Conservation (phyloP, 2,113 vertebrate species). For the Sander vitreus region DNA sequence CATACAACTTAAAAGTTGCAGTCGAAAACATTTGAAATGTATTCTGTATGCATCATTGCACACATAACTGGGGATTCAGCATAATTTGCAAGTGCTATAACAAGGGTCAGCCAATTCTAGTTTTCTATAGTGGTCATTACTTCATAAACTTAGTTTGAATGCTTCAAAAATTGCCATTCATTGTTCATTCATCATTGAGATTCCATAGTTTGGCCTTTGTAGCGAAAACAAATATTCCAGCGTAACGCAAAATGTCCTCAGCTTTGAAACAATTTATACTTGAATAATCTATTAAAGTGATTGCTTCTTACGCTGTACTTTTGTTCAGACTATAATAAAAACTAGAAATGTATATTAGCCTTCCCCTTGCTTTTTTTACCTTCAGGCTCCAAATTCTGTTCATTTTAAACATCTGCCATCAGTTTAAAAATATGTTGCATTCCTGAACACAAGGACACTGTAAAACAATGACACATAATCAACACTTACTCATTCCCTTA, state of each 20-base stretch:
- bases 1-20: conserved; percentile 43
- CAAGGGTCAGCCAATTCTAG: conserved; percentile 33
- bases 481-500: background rate
- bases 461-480: background rate
- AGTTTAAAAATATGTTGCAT: background rate
- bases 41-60: conserved; percentile 63
- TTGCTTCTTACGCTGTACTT: conserved; percentile 11
- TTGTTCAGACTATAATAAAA: background rate
- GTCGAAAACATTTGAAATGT: conserved; percentile 57
- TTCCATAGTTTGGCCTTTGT: conserved; percentile 37
- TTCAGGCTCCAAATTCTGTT: background rate
- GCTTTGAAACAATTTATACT: conserved; percentile 20
- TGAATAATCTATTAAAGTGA: conserved; percentile 22
- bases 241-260: conserved; percentile 22
- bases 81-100: conserved; percentile 35
- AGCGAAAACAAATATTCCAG: conserved; percentile 41
- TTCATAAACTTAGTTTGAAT: conserved; percentile 24
- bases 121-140: conserved; percentile 9
- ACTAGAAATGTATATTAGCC: background rate
- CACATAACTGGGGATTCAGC: conserved; percentile 60
- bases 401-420: background rate
- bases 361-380: background rate
- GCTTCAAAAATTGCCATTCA: conserved; percentile 52
- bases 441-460: background rate
- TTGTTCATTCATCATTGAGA: too few species aligned